These are phyloP conservation scores for Polyodon spathula DNA, from an alignment of 2,113 vertebrate genomes.

Conservation along the genomic window DNA sequence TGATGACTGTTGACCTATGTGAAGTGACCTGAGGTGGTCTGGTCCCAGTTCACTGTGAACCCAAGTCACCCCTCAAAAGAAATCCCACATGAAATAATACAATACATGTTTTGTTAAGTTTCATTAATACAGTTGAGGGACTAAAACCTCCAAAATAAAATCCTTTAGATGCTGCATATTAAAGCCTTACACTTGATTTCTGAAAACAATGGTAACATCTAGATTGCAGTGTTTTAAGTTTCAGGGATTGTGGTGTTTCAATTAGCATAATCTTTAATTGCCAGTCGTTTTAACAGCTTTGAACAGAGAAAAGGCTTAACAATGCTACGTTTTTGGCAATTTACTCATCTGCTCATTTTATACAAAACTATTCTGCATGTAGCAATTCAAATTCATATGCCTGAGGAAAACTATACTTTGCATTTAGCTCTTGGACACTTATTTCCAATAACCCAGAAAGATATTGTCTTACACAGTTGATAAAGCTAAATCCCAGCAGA, in stretches of 20 bases:
- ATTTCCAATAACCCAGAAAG: slow-evolving; percentile 21
- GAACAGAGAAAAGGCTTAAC: neutral
- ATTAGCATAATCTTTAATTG: neutral
- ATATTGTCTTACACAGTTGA: slow-evolving; percentile 29
- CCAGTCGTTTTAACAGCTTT: no score
- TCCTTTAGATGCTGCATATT: no score
- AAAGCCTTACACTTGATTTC: no score
- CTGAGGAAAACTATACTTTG: slow-evolving; percentile 1
- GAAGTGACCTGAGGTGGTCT: no score
- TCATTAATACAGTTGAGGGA: no score
- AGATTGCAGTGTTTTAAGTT: neutral
- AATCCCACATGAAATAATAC: no score
- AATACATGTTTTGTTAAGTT: no score
- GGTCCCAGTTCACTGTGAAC: no score
- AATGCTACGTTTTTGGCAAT: neutral
- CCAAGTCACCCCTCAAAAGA: no score
- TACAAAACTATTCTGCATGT: neutral
- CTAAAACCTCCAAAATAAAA: no score
- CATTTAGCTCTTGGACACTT: slow-evolving; percentile 12
- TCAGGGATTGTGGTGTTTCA: neutral
- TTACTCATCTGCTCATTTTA: neutral
- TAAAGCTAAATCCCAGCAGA: slow-evolving; percentile 23
- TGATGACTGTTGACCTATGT: no score
- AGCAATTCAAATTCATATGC: neutral
- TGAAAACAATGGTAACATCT: neutral